Base-by-base conservation (phyloP, 2,888 invertebrate genomes). In the Rutpela maculata region DNA sequence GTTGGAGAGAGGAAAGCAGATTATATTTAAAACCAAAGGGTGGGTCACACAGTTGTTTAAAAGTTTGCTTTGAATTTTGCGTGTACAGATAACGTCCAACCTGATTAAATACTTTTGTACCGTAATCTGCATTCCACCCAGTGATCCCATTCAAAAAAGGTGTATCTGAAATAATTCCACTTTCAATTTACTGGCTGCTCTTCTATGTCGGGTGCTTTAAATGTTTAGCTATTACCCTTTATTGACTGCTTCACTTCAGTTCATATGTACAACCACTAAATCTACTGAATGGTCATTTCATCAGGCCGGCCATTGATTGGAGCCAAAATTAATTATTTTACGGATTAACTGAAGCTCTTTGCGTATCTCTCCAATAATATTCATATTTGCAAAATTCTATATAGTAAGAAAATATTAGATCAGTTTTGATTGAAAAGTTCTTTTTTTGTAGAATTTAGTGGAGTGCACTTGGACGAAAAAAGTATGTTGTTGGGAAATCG, bases 21-120 rank as follows among this genome's bases (percentile, higher is more conserved):
- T 63, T 63, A 63, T 31, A 35, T 35, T 17, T n/a, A 31, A 63
- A 15, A 10, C 35, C 17, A 63, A 63, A 35, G 35, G 10, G 62
- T 63, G n/a, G 35, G 62, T 63, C 62, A n/a, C 31, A 17, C 35
- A 35, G 17, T 17, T 31, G 35, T 35, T 17, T 10, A 63, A 22
- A 35, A 63, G 7, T 63, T 63, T 63, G 56, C 55, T 68, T 68
- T 68, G 67, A 19, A 68, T 68, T 68, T 68, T 68, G 31, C 55
- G 26, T 55, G 11, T 22, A 15, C 26, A 55, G 67, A 68, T 68
- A 68, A 68, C 50, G 15, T 56, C 56, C 7, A 55, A 50, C 56
- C 4, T 56, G 67, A 68, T 68, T 68, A 55, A 55, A 68, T 55
- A 68, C 67, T 56, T 68, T 68, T 68, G 67, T 55, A 55, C 26